Conservation (phyloP, 1,140 invertebrate genomes). For the Zaprionus vittiger region DNA sequence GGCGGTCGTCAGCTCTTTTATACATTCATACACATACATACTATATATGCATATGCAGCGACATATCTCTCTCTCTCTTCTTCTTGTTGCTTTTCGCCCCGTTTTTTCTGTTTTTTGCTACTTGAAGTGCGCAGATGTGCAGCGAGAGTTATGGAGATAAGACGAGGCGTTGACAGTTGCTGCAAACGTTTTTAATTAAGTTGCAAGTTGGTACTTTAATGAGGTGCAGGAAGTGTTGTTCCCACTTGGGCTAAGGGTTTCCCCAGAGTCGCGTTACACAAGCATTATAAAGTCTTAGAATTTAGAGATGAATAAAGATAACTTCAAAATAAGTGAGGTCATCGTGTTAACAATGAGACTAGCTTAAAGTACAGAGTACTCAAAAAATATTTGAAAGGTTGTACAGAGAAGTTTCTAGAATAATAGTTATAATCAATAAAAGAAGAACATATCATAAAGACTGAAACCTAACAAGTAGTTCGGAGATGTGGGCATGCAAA, state of each 20-base stretch:
- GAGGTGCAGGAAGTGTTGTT: slow-evolving; percentile 67
- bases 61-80: slow-evolving; percentile 39
- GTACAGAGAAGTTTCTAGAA: neutral
- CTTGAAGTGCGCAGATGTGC: slow-evolving; percentile 60
- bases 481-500: too few relatives aligned
- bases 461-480: neutral
- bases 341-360: slow-evolving; percentile 16
- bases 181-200: slow-evolving; percentile 80
- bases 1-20: slow-evolving; percentile 73
- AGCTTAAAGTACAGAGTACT: neutral
- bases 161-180: slow-evolving; percentile 74
- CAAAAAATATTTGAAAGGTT: neutral
- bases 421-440: neutral
- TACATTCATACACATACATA: neutral
- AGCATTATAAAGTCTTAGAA: slow-evolving; percentile 6
- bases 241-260: slow-evolving; percentile 23
- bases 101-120: slow-evolving; percentile 9
- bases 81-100: slow-evolving; percentile 11
- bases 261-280: slow-evolving; percentile 9
- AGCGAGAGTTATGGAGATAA: slow-evolving; percentile 74
- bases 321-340: slow-evolving; percentile 11
- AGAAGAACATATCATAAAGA: neutral
- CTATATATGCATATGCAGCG: slow-evolving; percentile 17
- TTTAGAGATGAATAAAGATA: slow-evolving; percentile 25
- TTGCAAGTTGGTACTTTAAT: slow-evolving; percentile 74